phyloP scores from a whole-genome alignment of 2,888 invertebrate species.

The Creontiades dilutus region DNA sequence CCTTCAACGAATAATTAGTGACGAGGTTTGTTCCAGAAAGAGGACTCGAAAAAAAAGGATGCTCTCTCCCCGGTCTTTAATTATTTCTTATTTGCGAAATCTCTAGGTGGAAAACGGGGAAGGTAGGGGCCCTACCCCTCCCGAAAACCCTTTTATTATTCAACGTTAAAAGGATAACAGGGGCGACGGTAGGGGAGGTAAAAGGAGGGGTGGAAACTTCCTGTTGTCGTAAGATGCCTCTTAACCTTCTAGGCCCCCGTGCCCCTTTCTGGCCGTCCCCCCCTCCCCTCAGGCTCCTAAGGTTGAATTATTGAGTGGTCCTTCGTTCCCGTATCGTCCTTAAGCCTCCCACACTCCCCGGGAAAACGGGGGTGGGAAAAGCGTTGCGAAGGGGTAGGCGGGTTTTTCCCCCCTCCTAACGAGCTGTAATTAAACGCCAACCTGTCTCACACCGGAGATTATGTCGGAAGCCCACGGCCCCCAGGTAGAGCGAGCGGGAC shows the following conservation, averaged over 20 bases:
- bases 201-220: constrained; percentile 31
- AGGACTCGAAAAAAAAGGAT: not conserved
- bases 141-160: constrained; percentile 58
- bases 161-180: constrained; percentile 62
- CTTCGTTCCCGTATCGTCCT: constrained; percentile 27
- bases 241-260: not conserved
- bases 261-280: too few species aligned
- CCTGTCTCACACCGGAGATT: constrained; percentile 73
- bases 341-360: constrained; percentile 5
- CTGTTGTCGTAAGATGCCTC: constrained; percentile 62
- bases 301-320: constrained; percentile 68
- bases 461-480: constrained; percentile 58
- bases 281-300: not conserved
- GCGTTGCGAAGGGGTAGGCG: not conserved
- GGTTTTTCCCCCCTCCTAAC: constrained; percentile 54
- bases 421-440: constrained; percentile 72
- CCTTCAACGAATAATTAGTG: constrained; percentile 47
- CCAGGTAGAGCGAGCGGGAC: not conserved
- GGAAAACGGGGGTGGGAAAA: not conserved
- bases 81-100: constrained; percentile 66
- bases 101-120: not conserved
- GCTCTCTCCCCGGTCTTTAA: constrained; percentile 53
- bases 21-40: constrained; percentile 46
- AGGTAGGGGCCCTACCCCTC: not conserved
- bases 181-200: not conserved